Percentiles rank a stretch among this genome's conserved stretches.
These are phyloP conservation scores for Cynaeus angustus DNA, from an alignment of 2,888 invertebrate genomes.

Conservation along the genomic window DNA sequence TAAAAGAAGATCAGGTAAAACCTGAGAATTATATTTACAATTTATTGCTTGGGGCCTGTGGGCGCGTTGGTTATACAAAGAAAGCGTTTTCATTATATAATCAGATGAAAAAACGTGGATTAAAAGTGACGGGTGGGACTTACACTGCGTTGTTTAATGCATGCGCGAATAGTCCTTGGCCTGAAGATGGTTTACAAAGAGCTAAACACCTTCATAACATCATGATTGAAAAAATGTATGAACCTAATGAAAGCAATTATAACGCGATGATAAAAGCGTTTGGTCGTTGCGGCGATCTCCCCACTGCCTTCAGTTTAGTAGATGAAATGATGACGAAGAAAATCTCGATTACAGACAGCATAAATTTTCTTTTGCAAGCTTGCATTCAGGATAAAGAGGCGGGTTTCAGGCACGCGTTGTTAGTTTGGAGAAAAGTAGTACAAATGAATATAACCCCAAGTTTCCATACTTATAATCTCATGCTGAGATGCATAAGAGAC, in stretches of 20 bases:
- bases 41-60: conserved; percentile 88
- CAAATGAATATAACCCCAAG: conserved; percentile 79
- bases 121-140: conserved; percentile 81
- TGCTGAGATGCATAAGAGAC: conserved; percentile 86
- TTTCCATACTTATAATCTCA: conserved; percentile 85
- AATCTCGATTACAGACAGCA: conserved; percentile 78
- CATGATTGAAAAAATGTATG: conserved; percentile 80
- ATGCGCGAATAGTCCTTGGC: conserved; percentile 86
- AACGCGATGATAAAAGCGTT: conserved; percentile 95
- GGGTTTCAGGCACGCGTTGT: conserved; percentile 87
- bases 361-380: conserved; percentile 87
- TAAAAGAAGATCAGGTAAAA: conserved; percentile 84
- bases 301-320: conserved; percentile 85
- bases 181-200: conserved; percentile 79
- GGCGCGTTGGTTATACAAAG: conserved; percentile 87
- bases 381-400: conserved; percentile 85
- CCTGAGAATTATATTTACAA: conserved; percentile 88
- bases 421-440: conserved; percentile 91
- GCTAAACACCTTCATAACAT: conserved; percentile 79
- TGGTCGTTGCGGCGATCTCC: conserved; percentile 86
- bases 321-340: conserved; percentile 87
- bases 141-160: conserved; percentile 93
- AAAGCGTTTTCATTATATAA: conserved; percentile 90
- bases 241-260: conserved; percentile 85
- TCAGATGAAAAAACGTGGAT: conserved; percentile 84